Evolutionary conservation across 2,113 vertebrate species (phyloP), one percentile per base, ranked within the genome.

Genomic region (Mustela nigripes): DNA sequence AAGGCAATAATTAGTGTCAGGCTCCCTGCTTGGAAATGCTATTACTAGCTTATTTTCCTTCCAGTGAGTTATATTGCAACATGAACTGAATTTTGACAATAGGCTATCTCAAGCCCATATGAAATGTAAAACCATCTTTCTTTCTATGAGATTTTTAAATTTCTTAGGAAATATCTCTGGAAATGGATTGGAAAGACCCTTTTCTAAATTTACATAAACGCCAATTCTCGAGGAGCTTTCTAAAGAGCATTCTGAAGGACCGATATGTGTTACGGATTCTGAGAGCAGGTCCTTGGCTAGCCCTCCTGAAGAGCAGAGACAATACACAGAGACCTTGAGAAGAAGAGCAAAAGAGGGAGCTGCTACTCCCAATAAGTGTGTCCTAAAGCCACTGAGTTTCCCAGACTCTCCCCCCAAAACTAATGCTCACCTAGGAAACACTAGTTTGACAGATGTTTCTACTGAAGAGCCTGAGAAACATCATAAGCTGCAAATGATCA

Each of bases 1-100:
- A 83, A 84, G 81, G 86, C 48, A 86, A 33, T 94, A 94, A 93
- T 97, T 91, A 94, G 91, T 36, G 31, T 14, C 71, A 95, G 60
- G 85, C 28, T 95, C 18, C 67, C 69, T 89, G 8, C 86, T 74
- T 85, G 2, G 19, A 93, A 82, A 94, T 86, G 28, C 58, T 88
- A 14, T 76, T 22, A 28, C 36, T 63, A 91, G 50, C 58, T 42
- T 81, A 81, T 60, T 93, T 94, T 91, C 71, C 21, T 88, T 96
- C 18, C 74, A 94, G 63, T 50, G 45, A 96, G 91, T 74, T 94
- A 58, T 14, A 63, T 8, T 80, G 28, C 42, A 65, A 85, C 45
- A 87, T 26, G 15, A 24, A 71, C 36, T 79, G 39, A 91, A 93
- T 85, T 96, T 96, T 95, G 50, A 86, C 31, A 91, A 50, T 11